These are phyloP conservation scores for Kryptolebias marmoratus DNA, from an alignment of 2,113 vertebrate species.

Conservation along the genomic window DNA sequence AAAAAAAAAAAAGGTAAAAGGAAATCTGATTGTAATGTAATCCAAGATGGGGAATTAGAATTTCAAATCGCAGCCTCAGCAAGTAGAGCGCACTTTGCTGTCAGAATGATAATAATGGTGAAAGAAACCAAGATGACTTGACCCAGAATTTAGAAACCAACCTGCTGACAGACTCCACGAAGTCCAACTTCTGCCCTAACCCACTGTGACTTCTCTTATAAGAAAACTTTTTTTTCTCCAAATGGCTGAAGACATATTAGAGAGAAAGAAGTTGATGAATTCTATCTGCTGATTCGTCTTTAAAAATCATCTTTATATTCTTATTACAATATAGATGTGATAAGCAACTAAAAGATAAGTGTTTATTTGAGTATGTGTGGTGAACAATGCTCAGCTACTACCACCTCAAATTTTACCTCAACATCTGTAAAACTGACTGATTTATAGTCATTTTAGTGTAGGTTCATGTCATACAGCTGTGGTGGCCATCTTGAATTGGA, in stretches of 20 bases:
- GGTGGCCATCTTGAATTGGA: too few species aligned
- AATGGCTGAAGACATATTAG: background rate
- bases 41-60: conserved; percentile 52
- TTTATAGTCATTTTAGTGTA: too few species aligned
- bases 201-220: conserved; percentile 4
- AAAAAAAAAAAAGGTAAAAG: background rate
- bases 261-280: too few species aligned
- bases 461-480: too few species aligned
- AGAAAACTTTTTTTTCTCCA: background rate
- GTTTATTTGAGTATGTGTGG: too few species aligned
- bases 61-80: conserved; percentile 40
- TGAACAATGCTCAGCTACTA: too few species aligned
- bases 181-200: conserved; percentile 1
- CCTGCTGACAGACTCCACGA: conserved; percentile 1
- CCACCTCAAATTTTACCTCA: too few species aligned
- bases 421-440: too few species aligned
- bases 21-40: conserved; percentile 27
- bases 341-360: too few species aligned
- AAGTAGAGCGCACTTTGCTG: conserved; percentile 13
- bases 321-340: too few species aligned
- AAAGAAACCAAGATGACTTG: conserved; percentile 33
- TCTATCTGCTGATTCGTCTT: too few species aligned
- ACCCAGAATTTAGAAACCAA: conserved; percentile 21
- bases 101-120: conserved; percentile 47
- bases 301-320: too few species aligned